Evolutionary conservation across 2,888 invertebrate genomes (phyloP), one percentile per base, ranked within the genome.

Genomic region (Ferdinandea cuprea): DNA sequence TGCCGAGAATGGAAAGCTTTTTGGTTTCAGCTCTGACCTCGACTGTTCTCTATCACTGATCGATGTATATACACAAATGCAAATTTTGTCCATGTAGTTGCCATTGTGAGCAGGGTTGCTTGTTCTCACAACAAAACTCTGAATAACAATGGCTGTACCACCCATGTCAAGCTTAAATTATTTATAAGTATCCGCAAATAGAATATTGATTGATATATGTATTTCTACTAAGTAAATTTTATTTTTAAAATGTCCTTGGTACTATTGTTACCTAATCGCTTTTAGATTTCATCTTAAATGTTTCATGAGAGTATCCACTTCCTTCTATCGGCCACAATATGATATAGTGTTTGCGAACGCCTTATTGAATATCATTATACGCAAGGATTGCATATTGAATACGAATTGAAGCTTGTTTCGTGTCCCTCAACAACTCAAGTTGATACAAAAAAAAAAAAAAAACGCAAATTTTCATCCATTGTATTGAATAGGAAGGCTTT

Each of bases 341-440:
- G 13, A 40, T 54, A 32, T 44, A 59, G 59, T 54, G 59, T 72
- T 77, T 66, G 61, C 40, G 11, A 81, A 71, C 58, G 59, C 66
- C 48, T 68, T 72, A 68, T 72, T 66, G 77, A 83, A 83, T 77
- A 83, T 71, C 66, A 77, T 81, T 71, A 71, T 59, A 59, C 59
- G 50, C 32, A 71, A 48, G 56, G 59, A 71, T 81, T 81, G 81
- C 77, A 59, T 61, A 77, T 65, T 21, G 76, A 81, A 81, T 81
- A 71, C 69, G 71, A 81, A 80, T 66, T 58, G 59, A 77, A 80
- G 52, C 40, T 63, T 13, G n/a, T 37, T 21, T 56, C 17, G 32
- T 40, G 35, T 21, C 15, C 37, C 37, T 42, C 61, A 37, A 42
- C 48, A 40, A 40, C 50, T 8, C 56, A 58, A 81, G 65, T 76